Evolutionary conservation across 2,113 vertebrate genomes (phyloP).

Genomic region (Microtus oregoni): DNA sequence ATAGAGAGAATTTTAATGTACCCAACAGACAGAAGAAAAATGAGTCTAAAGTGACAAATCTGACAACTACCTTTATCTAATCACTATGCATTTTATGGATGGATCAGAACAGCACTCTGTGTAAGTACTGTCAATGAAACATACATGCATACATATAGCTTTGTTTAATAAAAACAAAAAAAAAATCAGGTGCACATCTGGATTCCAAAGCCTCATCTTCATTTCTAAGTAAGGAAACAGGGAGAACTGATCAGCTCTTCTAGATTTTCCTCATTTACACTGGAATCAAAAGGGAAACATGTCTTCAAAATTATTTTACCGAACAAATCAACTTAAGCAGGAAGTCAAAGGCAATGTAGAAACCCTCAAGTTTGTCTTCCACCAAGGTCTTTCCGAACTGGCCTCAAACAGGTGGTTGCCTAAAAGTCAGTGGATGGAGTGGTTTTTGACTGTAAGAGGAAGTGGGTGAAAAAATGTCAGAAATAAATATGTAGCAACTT

Average conservation of each 20-base stretch:
- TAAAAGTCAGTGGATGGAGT: not conserved
- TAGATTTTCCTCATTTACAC: not conserved
- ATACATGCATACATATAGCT: not conserved
- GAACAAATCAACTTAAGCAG: constrained; percentile 48
- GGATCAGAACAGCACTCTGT: not conserved
- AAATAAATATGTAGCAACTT: not conserved
- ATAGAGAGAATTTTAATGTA: not conserved
- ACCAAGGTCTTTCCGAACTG: constrained; percentile 1
- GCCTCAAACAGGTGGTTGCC: not conserved
- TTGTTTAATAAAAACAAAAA: not conserved
- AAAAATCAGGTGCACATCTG: not conserved
- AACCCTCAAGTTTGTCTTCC: not conserved
- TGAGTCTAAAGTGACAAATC: not conserved
- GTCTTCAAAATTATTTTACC: not conserved
- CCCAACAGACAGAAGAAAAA: not conserved
- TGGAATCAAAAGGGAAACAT: not conserved
- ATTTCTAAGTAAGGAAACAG: not conserved
- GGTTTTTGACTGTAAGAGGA: not conserved
- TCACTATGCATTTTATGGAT: not conserved
- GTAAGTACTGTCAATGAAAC: not conserved
- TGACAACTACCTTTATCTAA: not conserved
- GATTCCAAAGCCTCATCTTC: not conserved
- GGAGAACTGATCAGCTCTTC: not conserved
- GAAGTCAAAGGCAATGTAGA: not conserved
- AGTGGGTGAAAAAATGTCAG: not conserved